phyloP scores from a whole-genome alignment of 2,113 vertebrate genomes.

The Willisornis vidua region DNA sequence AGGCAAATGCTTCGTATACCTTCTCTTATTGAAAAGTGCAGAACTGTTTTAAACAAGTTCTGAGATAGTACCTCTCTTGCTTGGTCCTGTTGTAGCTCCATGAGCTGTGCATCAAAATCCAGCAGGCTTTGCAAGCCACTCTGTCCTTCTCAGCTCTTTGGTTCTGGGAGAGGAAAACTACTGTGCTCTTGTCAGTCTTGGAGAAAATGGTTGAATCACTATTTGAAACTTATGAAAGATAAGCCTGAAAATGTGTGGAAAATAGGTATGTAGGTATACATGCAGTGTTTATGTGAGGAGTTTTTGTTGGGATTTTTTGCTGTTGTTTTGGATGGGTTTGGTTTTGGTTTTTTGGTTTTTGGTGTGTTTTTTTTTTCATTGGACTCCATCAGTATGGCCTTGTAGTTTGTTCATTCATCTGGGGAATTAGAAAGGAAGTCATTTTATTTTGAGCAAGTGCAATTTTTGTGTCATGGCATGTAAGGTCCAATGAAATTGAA shows the following conservation, averaged over 20 bases:
- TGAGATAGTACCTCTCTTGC: neutral
- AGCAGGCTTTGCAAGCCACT: neutral
- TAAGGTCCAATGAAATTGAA: neutral
- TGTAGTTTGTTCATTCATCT: neutral
- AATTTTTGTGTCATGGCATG: neutral
- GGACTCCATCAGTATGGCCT: neutral
- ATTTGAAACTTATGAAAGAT: neutral
- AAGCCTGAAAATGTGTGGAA: neutral
- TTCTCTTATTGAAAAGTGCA: neutral
- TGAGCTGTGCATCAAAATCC: neutral
- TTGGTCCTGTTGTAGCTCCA: neutral
- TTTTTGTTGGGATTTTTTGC: neutral
- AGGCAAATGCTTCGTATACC: neutral
- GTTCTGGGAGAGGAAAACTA: neutral
- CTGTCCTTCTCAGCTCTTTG: neutral
- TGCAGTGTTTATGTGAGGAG: accelerated
- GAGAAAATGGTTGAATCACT: neutral
- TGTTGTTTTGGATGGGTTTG: neutral
- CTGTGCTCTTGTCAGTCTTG: neutral
- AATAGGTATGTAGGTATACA: neutral
- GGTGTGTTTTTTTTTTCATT: neutral
- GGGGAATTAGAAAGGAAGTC: neutral
- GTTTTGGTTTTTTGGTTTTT: too few species aligned
- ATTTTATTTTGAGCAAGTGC: neutral
- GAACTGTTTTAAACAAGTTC: neutral